Evolutionary conservation across 2,888 invertebrate genomes (phyloP).

Genomic region (Scaptomyza caliginosa): DNA sequence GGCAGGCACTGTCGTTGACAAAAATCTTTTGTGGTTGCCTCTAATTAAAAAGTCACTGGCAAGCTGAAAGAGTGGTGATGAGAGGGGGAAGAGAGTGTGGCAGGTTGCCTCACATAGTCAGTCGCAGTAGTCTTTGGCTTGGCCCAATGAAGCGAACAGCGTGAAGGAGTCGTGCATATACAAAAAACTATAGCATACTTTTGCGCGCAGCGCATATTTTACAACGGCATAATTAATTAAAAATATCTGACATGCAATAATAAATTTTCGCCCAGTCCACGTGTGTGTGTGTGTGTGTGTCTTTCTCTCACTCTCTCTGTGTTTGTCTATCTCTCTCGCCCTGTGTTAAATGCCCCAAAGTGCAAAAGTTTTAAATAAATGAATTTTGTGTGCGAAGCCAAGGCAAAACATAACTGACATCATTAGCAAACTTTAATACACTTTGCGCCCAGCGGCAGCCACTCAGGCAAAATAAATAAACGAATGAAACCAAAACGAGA

Average conservation of each 20-base stretch:
- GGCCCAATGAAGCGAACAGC: slow-evolving; percentile 59
- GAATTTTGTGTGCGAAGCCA: slow-evolving; percentile 53
- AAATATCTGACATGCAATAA: slow-evolving; percentile 74
- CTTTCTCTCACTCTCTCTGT: neutral
- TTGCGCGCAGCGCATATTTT: slow-evolving; percentile 68
- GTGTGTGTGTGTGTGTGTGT: slow-evolving; percentile 12
- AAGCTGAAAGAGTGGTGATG: neutral
- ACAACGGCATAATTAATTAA: slow-evolving; percentile 74
- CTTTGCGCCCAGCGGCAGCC: slow-evolving; percentile 48
- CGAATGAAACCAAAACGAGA: slow-evolving; percentile 24
- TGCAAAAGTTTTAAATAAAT: slow-evolving; percentile 71
- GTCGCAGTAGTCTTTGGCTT: slow-evolving; percentile 36
- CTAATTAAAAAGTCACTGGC: slow-evolving; percentile 67
- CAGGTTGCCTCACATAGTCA: slow-evolving; percentile 1
- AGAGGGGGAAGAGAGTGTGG: neutral
- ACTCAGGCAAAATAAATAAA: slow-evolving; percentile 47
- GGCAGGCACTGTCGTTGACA: slow-evolving; percentile 49
- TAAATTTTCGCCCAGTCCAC: slow-evolving; percentile 55
- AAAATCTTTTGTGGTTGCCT: slow-evolving; percentile 76
- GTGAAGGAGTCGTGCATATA: slow-evolving; percentile 9
- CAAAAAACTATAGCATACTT: slow-evolving; percentile 72
- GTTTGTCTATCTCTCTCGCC: neutral
- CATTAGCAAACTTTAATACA: slow-evolving; percentile 78
- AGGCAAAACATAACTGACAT: slow-evolving; percentile 75
- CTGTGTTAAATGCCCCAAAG: slow-evolving; percentile 58